These are phyloP conservation scores for Eupithecia abbreviata DNA, from an alignment of 2,888 invertebrate species.

Conservation along the genomic window DNA sequence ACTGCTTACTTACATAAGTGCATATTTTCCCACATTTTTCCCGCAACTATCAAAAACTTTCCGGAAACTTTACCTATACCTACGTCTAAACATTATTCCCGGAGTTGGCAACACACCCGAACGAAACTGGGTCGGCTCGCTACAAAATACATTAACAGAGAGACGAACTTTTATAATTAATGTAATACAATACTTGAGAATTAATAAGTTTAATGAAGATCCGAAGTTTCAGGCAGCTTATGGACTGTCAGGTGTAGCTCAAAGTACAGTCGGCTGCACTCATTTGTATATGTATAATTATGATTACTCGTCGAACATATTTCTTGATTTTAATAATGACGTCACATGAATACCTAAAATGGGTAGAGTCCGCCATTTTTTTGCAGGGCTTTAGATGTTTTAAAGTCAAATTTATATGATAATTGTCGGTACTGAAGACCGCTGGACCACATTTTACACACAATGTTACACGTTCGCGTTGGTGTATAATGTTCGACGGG, in stretches of 20 bases:
- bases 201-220: constrained; percentile 46
- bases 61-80: constrained; percentile 3
- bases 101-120: constrained; percentile 56
- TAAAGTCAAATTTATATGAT: too few species aligned
- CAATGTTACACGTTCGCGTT: too few species aligned
- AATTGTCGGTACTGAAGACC: too few species aligned
- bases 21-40: background rate
- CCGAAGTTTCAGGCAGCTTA: constrained; percentile 24
- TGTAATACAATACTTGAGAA: constrained; percentile 58
- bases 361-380: too few species aligned
- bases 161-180: constrained; percentile 68
- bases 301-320: background rate
- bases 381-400: too few species aligned
- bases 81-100: constrained; percentile 28
- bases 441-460: too few species aligned
- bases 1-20: background rate
- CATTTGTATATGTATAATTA: background rate
- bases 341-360: too few species aligned
- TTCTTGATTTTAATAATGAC: background rate
- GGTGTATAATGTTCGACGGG: too few species aligned
- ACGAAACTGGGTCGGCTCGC: constrained; percentile 59
- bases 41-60: background rate
- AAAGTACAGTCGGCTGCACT: background rate
- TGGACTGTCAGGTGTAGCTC: background rate
- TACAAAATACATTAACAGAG: constrained; percentile 65